Evolutionary conservation across 2,888 invertebrate genomes (phyloP).

Genomic region (Folsomia candida): DNA sequence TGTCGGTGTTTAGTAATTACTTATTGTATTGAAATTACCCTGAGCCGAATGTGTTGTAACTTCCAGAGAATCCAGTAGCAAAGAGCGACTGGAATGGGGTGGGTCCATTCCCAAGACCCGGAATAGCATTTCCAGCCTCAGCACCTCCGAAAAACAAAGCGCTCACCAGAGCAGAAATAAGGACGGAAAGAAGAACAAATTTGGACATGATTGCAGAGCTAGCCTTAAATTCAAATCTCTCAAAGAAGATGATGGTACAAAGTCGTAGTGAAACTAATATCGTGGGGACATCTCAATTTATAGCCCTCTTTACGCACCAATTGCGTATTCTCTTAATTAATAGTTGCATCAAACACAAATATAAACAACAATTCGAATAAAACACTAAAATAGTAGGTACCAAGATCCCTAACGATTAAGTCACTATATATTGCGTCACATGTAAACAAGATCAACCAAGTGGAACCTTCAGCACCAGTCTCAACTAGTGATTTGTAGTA

Average conservation of each 20-base stretch:
- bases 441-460: background rate
- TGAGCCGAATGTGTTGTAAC: constrained; percentile 47
- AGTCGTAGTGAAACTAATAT: background rate
- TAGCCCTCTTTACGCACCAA: background rate
- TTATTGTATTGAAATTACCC: no score
- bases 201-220: background rate
- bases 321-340: background rate
- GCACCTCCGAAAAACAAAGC: background rate
- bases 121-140: constrained; percentile 38
- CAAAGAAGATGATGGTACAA: background rate
- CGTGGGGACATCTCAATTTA: background rate
- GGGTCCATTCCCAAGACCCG: constrained; percentile 39
- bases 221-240: background rate
- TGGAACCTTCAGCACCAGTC: background rate
- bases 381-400: background rate
- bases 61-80: constrained; percentile 47
- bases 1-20: no score
- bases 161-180: background rate
- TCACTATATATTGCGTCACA: background rate
- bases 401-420: no score
- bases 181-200: background rate
- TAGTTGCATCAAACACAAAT: background rate
- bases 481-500: no score
- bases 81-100: constrained; percentile 47
- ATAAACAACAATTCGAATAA: background rate